Conservation (phyloP, 64 coral and sea anemone species). For the Catalaphyllia jardinei region DNA sequence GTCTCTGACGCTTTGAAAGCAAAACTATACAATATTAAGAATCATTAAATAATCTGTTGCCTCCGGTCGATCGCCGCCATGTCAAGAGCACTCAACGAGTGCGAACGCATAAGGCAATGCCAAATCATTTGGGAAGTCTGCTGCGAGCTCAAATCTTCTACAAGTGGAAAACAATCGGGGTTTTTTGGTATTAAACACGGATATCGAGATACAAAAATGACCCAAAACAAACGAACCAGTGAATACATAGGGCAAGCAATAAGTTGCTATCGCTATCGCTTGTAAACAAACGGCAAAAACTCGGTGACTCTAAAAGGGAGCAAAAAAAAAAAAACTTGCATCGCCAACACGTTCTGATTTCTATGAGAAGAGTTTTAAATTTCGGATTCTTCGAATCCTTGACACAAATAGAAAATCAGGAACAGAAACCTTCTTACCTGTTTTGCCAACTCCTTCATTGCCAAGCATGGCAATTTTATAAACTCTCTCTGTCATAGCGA, state of each 20-base stretch:
- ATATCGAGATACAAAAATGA: too few relatives aligned
- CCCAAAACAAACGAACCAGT: too few relatives aligned
- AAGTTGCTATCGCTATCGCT: background rate
- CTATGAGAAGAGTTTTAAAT: background rate
- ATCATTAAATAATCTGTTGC: too few relatives aligned
- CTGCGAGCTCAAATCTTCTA: too few relatives aligned
- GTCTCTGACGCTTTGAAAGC: too few relatives aligned
- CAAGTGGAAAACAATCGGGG: too few relatives aligned
- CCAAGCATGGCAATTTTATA: constrained; percentile 77
- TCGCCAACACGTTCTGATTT: background rate
- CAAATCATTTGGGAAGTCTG: too few relatives aligned
- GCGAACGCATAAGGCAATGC: too few relatives aligned
- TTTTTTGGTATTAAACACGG: too few relatives aligned
- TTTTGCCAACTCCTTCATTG: constrained; percentile 79
- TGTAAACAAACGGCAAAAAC: background rate
- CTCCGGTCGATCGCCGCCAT: too few relatives aligned
- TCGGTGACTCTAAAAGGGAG: background rate
- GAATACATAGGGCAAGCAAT: background rate
- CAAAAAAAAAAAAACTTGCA: background rate
- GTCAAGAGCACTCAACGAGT: too few relatives aligned
- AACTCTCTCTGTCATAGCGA: constrained; percentile 41
- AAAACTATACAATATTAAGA: too few relatives aligned
- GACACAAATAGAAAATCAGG: background rate
- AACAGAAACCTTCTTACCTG: constrained; percentile 31
- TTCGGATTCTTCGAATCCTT: background rate